A percentile compares a stretch with the other conserved stretches of the same genome.
These are phyloP conservation scores for Phortica magna DNA, from an alignment of 2,888 invertebrate species.

Conservation along the genomic window DNA sequence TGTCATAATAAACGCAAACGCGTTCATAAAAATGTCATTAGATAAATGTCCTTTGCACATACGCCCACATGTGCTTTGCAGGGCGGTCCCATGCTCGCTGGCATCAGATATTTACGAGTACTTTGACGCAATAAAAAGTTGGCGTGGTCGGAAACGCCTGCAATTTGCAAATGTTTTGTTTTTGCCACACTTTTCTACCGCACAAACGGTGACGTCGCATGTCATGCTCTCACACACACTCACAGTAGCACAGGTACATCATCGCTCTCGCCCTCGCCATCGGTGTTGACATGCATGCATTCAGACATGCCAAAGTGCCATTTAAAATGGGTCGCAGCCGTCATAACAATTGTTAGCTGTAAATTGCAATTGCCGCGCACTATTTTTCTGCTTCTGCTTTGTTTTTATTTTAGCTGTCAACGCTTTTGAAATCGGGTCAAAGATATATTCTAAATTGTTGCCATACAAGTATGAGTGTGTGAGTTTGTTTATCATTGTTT, in stretches of 20 bases:
- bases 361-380: neutral
- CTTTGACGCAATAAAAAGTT: neutral
- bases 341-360: neutral
- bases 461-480: neutral
- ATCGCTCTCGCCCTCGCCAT: neutral
- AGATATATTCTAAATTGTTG: neutral
- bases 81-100: too few species aligned
- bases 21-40: constrained; percentile 9
- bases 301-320: neutral
- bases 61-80: neutral
- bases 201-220: too few species aligned
- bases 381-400: neutral
- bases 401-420: neutral
- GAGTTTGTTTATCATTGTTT: neutral
- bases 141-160: neutral
- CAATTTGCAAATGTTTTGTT: neutral
- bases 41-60: constrained; percentile 20
- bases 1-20: neutral
- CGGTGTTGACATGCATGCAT: neutral
- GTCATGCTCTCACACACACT: too few species aligned
- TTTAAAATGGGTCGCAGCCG: too few species aligned
- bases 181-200: too few species aligned
- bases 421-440: neutral
- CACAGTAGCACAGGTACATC: too few species aligned
- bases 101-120: too few species aligned